Conservation (phyloP, 2,113 vertebrate genomes). For the Crotalus tigris region DNA sequence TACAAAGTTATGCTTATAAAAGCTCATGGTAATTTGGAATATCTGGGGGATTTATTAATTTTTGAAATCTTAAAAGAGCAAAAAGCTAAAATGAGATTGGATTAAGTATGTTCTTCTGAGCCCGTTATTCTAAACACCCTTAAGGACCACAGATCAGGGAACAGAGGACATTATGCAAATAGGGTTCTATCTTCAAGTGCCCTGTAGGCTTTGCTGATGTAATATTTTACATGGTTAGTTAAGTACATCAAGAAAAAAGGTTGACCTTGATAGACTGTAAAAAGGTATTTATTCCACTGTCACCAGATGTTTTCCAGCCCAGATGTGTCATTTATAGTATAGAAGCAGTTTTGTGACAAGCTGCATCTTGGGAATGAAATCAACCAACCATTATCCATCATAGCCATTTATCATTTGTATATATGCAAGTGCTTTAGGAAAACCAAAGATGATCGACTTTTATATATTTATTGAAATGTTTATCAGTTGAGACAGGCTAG, state of each 20-base stretch:
- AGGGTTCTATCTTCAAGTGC: conserved; percentile 79
- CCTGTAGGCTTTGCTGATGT: conserved; percentile 83
- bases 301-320: conserved; percentile 64
- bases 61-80: conserved; percentile 94
- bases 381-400: conserved; percentile 50
- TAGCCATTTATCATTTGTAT: background rate
- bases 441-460: conserved; percentile 21
- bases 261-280: conserved; percentile 79
- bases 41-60: conserved; percentile 98
- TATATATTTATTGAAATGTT: conserved; percentile 60
- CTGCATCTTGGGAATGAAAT: conserved; percentile 54
- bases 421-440: background rate
- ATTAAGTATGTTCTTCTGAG: conserved; percentile 99
- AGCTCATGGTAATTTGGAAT: conserved; percentile 96
- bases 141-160: conserved; percentile 89
- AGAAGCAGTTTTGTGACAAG: conserved; percentile 57
- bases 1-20: conserved; percentile 97
- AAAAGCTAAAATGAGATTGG: conserved; percentile 98
- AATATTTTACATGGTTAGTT: conserved; percentile 86
- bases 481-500: background rate
- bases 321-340: conserved; percentile 52
- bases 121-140: conserved; percentile 98
- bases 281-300: conserved; percentile 79
- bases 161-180: conserved; percentile 99
- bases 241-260: conserved; percentile 82